phyloP scores from a whole-genome alignment of 2,888 invertebrate species.

The Apamea epomidion region DNA sequence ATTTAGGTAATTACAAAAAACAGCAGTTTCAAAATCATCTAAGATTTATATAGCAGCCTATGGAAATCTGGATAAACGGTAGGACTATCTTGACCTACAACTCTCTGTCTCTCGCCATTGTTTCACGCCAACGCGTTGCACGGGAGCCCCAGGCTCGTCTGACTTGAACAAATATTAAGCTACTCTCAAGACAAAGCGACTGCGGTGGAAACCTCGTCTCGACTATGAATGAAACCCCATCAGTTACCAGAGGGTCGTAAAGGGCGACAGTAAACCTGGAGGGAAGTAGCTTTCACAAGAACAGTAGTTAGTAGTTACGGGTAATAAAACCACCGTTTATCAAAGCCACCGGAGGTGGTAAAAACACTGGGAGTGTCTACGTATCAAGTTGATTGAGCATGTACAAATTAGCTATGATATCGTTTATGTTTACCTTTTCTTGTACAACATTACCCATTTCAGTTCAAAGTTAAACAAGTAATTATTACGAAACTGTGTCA shows the following conservation, averaged over 20 bases:
- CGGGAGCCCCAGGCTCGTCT: conserved; percentile 13
- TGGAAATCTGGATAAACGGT: conserved; percentile 5
- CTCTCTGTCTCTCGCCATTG: conserved; percentile 9
- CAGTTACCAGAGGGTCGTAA: conserved; percentile 39
- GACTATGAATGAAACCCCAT: conserved; percentile 44
- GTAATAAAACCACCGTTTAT: background rate
- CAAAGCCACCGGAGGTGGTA: background rate
- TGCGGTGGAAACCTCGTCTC: conserved; percentile 31
- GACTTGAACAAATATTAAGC: conserved; percentile 38
- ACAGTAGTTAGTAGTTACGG: background rate
- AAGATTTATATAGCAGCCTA: background rate
- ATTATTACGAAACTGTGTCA: background rate
- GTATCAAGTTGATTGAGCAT: background rate
- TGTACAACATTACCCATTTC: background rate
- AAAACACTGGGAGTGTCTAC: conserved; percentile 5
- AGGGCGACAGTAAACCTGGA: conserved; percentile 14
- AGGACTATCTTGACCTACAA: conserved; percentile 11
- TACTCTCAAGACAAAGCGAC: conserved; percentile 33
- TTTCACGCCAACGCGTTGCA: background rate
- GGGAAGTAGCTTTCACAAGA: conserved; percentile 10
- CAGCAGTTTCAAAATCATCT: background rate
- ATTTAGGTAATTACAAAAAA: background rate
- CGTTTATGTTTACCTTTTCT: background rate
- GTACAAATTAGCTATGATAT: background rate
- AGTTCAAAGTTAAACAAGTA: background rate